Conservation (phyloP, 2,888 invertebrate genomes). For the Myopa tessellatipennis region DNA sequence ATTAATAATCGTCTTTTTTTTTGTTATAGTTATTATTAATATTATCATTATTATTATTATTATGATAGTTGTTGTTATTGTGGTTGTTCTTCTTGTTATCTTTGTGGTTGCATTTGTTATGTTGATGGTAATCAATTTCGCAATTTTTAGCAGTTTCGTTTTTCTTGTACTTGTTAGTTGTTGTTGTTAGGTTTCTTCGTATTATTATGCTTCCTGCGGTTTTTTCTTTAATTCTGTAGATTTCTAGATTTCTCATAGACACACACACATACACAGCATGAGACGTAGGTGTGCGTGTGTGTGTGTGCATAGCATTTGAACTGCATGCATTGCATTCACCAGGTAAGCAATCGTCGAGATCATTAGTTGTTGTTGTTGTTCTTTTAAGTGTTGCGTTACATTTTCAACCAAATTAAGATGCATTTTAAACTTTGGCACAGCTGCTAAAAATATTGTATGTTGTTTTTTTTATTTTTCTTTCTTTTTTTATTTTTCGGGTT, state of each 20-base stretch:
- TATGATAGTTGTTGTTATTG: neutral
- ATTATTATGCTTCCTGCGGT: neutral
- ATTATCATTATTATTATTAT: neutral
- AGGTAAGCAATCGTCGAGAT: slow-evolving; percentile 8
- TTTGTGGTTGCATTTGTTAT: slow-evolving; percentile 1
- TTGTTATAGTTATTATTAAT: neutral
- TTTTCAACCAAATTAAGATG: neutral
- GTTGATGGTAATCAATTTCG: neutral
- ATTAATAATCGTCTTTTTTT: neutral
- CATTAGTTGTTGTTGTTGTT: slow-evolving; percentile 17
- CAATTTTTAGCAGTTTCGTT: neutral
- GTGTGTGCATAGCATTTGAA: slow-evolving; percentile 4
- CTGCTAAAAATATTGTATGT: neutral
- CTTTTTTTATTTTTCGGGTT: neutral
- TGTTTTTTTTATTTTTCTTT: neutral
- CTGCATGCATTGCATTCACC: slow-evolving; percentile 14
- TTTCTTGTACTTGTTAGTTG: neutral
- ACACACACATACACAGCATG: neutral
- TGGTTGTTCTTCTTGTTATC: slow-evolving; percentile 7
- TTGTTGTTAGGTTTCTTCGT: neutral
- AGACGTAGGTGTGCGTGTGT: neutral
- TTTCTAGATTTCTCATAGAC: neutral
- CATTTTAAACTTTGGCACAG: neutral
- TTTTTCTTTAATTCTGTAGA: neutral
- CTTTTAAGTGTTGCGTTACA: neutral